Conservation (phyloP, 2,888 invertebrate genomes). For the Tachina lurida region DNA sequence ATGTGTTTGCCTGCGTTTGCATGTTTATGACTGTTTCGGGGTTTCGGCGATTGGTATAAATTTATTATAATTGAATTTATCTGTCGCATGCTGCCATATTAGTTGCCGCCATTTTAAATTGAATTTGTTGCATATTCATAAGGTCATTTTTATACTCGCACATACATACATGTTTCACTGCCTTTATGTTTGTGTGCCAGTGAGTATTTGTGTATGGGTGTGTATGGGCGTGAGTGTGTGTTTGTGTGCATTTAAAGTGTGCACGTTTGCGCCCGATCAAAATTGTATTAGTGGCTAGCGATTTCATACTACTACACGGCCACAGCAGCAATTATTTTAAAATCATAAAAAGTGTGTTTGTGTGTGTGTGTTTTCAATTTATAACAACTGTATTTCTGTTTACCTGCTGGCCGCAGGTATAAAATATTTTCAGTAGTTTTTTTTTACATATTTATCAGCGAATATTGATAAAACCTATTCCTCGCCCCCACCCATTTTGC, state of each 20-base stretch:
- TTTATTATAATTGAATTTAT: slow-evolving; percentile 71
- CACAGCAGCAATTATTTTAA: slow-evolving; percentile 38
- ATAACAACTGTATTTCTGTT: slow-evolving; percentile 17
- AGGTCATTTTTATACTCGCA: slow-evolving; percentile 37
- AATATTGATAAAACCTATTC: slow-evolving; percentile 19
- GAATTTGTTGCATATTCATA: slow-evolving; percentile 70
- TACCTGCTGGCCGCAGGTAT: slow-evolving; percentile 21
- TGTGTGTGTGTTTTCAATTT: slow-evolving; percentile 31
- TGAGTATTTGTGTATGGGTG: not conserved
- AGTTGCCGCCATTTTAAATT: slow-evolving; percentile 69
- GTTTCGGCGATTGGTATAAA: slow-evolving; percentile 47
- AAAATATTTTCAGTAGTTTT: slow-evolving; percentile 15
- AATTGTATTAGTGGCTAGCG: slow-evolving; percentile 67
- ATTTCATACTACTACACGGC: slow-evolving; percentile 28
- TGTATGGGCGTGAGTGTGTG: slow-evolving; percentile 4
- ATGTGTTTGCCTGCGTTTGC: not conserved
- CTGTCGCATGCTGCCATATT: slow-evolving; percentile 67
- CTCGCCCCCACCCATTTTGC: not conserved
- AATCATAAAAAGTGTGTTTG: slow-evolving; percentile 7
- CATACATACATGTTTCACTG: slow-evolving; percentile 8
- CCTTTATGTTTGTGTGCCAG: not conserved
- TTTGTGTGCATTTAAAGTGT: slow-evolving; percentile 1
- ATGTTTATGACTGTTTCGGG: slow-evolving; percentile 29
- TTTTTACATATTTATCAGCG: not conserved
- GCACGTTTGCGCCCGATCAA: slow-evolving; percentile 57